These are phyloP conservation scores for Phrynosoma platyrhinos DNA, from an alignment of 2,113 vertebrate species.

Conservation along the genomic window DNA sequence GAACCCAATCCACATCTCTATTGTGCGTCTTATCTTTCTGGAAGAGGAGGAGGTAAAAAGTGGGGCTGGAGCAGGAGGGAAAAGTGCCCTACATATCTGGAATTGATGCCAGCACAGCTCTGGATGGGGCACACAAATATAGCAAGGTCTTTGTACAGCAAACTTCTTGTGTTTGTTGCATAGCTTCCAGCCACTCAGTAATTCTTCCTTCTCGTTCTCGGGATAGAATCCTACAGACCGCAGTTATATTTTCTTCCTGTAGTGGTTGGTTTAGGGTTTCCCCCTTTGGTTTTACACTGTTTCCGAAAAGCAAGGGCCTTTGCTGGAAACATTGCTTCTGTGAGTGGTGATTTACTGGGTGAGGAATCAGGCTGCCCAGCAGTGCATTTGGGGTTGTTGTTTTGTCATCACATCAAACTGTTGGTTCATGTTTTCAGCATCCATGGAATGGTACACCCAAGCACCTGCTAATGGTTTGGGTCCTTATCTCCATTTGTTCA, in stretches of 20 bases:
- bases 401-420: too few species aligned
- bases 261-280: neutral
- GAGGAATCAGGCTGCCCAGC: neutral
- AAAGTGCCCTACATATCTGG: too few species aligned
- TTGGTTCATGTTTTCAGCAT: too few species aligned
- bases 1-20: constrained; percentile 92
- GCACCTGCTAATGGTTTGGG: neutral
- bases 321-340: neutral
- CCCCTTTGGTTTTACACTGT: neutral
- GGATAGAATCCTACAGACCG: too few species aligned
- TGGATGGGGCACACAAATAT: neutral
- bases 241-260: neutral
- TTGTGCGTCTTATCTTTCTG: constrained; percentile 92
- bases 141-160: too few species aligned
- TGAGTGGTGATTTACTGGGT: too few species aligned
- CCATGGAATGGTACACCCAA: neutral
- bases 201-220: neutral
- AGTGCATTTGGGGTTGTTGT: too few species aligned
- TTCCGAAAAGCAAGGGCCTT: neutral
- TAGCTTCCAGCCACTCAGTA: neutral
- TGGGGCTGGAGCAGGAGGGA: neutral
- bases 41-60: constrained; percentile 90
- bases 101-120: too few species aligned
- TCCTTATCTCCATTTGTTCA: constrained; percentile 51
- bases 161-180: too few species aligned